Conservation (phyloP, 2,797 vertebrate genomes). For the Hippoglossus hippoglossus region DNA sequence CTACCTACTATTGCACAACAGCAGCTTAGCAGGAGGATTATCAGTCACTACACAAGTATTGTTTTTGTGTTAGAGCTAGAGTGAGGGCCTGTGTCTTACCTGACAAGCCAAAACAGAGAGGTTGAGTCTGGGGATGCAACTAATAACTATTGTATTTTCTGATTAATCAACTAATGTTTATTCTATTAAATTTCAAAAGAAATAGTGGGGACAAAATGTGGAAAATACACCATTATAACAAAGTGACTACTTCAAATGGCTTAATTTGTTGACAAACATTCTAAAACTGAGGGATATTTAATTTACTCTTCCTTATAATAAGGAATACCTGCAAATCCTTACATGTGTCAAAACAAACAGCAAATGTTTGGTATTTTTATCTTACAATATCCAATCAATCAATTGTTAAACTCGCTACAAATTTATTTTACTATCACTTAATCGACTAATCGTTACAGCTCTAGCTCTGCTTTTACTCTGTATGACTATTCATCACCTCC, state of each 20-base stretch:
- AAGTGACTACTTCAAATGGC: too few species aligned
- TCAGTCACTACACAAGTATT: slow-evolving; percentile 36
- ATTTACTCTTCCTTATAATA: background rate
- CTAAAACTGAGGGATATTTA: too few species aligned
- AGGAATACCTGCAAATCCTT: background rate
- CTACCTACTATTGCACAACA: too few species aligned
- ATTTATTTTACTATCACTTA: background rate
- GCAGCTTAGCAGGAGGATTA: slow-evolving; percentile 70
- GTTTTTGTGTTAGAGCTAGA: slow-evolving; percentile 43
- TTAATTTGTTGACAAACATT: too few species aligned
- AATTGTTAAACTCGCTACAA: background rate
- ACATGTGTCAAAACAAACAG: background rate
- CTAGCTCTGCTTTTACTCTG: background rate
- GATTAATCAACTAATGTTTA: background rate
- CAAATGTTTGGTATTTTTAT: background rate
- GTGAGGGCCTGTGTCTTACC: slow-evolving; percentile 14
- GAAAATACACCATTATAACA: too few species aligned
- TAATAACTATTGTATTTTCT: background rate
- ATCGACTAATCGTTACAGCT: background rate
- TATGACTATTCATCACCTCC: background rate
- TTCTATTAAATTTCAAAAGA: too few species aligned
- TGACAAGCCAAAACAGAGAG: slow-evolving; percentile 7
- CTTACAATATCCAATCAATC: background rate
- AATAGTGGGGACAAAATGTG: too few species aligned
- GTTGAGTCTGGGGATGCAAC: background rate